Evolutionary conservation across 2,113 vertebrate species (phyloP).

Genomic region (Emydocephalus ijimae): DNA sequence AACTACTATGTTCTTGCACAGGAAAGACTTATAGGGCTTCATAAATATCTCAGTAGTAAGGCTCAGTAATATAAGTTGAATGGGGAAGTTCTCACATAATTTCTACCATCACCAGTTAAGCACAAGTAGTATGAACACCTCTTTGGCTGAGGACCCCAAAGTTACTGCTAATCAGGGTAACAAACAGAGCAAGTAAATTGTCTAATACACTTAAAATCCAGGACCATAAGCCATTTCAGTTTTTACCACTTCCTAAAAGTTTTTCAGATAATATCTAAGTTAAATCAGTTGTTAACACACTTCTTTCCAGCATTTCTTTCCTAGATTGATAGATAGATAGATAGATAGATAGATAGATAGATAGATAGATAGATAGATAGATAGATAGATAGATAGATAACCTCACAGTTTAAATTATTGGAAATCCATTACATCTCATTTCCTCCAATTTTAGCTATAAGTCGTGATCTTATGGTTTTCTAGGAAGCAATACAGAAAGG

Average conservation of each 20-base stretch:
- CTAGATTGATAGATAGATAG: neutral
- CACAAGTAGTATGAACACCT: neutral
- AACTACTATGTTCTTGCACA: neutral
- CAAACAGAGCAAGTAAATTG: neutral
- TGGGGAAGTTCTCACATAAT: neutral
- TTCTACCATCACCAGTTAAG: neutral
- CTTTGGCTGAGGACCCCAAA: neutral
- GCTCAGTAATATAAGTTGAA: neutral
- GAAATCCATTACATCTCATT: neutral
- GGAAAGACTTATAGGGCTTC: neutral
- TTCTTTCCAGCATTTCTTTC: neutral
- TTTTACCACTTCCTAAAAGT: neutral
- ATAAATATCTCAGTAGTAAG: neutral
- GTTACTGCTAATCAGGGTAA: neutral
- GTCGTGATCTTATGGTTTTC: neutral
- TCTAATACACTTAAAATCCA: neutral
- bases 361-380: rapidly evolving
- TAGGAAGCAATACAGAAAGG: neutral
- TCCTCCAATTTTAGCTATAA: neutral
- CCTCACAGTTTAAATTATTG: neutral
- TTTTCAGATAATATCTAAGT: neutral
- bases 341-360: too few species aligned
- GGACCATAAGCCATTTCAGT: neutral
- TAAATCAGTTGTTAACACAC: neutral
- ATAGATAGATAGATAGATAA: neutral